Evolutionary conservation across 1,140 invertebrate genomes (phyloP).

Genomic region (Heterodera schachtii): DNA sequence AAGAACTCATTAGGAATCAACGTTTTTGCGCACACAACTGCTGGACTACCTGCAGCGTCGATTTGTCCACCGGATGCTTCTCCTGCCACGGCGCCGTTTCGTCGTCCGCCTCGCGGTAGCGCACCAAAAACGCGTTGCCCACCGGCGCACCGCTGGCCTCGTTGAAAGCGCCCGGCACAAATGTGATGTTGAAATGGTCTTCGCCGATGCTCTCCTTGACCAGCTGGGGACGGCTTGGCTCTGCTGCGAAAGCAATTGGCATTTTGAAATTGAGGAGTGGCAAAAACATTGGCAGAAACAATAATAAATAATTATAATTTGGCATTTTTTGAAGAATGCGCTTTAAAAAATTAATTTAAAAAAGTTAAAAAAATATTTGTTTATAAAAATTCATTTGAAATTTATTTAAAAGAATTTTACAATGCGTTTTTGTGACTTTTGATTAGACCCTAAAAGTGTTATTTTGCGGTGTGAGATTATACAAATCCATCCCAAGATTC

Average conservation of each 20-base stretch:
- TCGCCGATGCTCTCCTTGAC: constrained; percentile 56
- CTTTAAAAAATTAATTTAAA: too few relatives aligned
- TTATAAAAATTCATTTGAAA: too few relatives aligned
- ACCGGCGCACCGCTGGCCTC: constrained; percentile 51
- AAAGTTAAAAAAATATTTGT: too few relatives aligned
- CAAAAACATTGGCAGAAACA: neutral
- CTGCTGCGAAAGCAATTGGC: constrained; percentile 55
- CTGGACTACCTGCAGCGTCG: neutral
- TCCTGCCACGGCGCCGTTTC: constrained; percentile 55
- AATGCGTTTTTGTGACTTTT: too few relatives aligned
- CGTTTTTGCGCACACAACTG: too few relatives aligned
- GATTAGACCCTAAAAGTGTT: too few relatives aligned
- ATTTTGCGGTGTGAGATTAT: too few relatives aligned
- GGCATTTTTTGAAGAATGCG: neutral
- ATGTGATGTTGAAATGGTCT: constrained; percentile 63
- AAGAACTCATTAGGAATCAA: too few relatives aligned
- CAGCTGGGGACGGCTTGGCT: constrained; percentile 55
- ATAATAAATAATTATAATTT: neutral
- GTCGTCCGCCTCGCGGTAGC: constrained; percentile 53
- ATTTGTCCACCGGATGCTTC: constrained; percentile 11
- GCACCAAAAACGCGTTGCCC: constrained; percentile 57
- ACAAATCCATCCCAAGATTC: too few relatives aligned
- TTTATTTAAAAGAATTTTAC: too few relatives aligned
- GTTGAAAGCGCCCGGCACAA: constrained; percentile 60
- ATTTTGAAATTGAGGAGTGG: neutral